Evolutionary conservation across 2,113 vertebrate species (phyloP), one percentile per base, ranked within the genome.

Genomic region (Perca fluviatilis): DNA sequence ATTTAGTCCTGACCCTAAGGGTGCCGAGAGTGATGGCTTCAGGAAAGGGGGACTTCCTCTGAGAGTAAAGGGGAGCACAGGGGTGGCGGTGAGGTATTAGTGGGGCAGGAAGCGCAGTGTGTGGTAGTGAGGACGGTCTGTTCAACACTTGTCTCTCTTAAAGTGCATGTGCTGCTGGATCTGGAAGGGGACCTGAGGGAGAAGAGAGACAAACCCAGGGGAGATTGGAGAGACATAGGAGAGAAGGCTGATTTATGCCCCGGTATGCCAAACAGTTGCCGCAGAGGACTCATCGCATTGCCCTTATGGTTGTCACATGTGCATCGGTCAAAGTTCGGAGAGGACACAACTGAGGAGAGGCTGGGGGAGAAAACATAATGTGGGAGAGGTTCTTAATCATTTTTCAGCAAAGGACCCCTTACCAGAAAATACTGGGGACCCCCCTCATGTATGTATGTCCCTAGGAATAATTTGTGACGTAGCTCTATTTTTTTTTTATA

Each of bases 1-100:
- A 65, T 89, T 78, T 66, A 87, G 84, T 69, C 72, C 81, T 92
- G 93, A 93, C 88, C 91, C 91, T 76, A 15, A 46, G 79, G 77
- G 83, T 88, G 72, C 74, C 63, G 67, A 88, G 92, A 95, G 67
- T 89, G 90, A 94, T 91, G 92, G 87, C 77, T 90, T 80, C 92
- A 93, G 93, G 93, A 94, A 93, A 86, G 86, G 80, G 77, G 85
- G 84, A 90, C 93, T 93, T 95, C 94, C 94, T 93, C 72, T 86
- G 87, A 88, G 89, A 85, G 69, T 33, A 51, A 62, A 74, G 74
- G 58, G 27, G 80, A 80, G 68, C 80, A 46, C 57, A 82, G 79
- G 80, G 79, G 56, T 74, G 79, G 65, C 10, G 61, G 47, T 40
- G 46, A 49, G 70, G 60, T 72, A 60, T 60, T 27, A 60, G 68